Percentiles rank a stretch among this genome's conserved stretches.
Conservation (phyloP, 2,113 vertebrate species). For the Fulmarus glacialis region DNA sequence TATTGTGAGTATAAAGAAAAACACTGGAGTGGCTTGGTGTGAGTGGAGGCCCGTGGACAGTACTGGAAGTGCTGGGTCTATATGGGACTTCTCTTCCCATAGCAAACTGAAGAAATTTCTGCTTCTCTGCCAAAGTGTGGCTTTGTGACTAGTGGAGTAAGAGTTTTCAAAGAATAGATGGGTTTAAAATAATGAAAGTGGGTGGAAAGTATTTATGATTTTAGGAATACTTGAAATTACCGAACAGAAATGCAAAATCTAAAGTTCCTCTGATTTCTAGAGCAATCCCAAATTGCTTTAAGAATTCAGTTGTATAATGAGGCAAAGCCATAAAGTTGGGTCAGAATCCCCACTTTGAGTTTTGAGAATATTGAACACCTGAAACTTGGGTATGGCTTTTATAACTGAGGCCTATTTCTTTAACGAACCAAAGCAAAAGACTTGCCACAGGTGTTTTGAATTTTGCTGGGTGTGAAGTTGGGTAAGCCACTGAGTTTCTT, state of each 20-base stretch:
- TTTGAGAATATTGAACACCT: not conserved
- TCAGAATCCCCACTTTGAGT: not conserved
- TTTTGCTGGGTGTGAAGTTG: not conserved
- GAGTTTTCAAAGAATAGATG: not conserved
- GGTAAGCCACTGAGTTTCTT: not conserved
- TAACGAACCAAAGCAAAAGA: not conserved
- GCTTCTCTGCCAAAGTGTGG: not conserved
- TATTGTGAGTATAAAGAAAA: not conserved
- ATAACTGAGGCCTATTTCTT: not conserved
- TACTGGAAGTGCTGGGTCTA: not conserved
- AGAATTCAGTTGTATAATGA: not conserved
- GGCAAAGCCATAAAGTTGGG: not conserved
- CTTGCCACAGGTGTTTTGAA: not conserved
- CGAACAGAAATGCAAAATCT: not conserved
- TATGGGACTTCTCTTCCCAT: not conserved
- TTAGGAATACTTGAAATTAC: not conserved
- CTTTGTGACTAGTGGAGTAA: not conserved
- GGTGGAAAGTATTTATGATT: not conserved
- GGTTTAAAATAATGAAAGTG: not conserved
- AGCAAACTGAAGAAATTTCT: not conserved
- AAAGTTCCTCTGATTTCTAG: not conserved
- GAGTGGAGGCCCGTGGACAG: not conserved
- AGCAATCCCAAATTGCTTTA: not conserved
- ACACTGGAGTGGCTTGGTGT: not conserved
- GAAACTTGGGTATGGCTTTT: not conserved